Evolutionary conservation across 2,888 invertebrate species (phyloP).

Genomic region (Chymomyza procnemis): DNA sequence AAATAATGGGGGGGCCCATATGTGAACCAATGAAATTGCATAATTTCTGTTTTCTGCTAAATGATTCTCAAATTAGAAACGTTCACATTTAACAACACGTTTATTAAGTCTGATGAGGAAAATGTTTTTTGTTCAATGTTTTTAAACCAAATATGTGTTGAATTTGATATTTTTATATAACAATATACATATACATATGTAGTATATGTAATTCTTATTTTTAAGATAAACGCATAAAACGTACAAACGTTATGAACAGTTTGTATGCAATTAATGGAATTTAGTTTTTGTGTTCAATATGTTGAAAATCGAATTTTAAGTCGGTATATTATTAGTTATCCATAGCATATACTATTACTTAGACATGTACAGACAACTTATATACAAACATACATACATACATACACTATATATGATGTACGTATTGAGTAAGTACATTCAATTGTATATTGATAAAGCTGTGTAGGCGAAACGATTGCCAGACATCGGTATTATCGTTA

Average conservation of each 20-base stretch:
- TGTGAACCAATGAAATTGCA: too few relatives aligned
- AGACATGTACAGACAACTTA: not conserved
- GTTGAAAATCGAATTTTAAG: conserved; percentile 25
- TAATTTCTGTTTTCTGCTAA: too few relatives aligned
- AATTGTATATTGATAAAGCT: conserved; percentile 61
- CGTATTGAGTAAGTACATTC: conserved; percentile 12
- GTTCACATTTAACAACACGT: not conserved
- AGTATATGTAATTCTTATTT: conserved; percentile 10
- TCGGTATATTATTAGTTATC: not conserved
- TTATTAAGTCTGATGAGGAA: conserved; percentile 2
- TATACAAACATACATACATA: conserved; percentile 18
- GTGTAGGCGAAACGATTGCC: conserved; percentile 51
- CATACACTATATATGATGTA: not conserved
- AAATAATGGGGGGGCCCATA: too few relatives aligned
- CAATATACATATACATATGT: too few relatives aligned
- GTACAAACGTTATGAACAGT: not conserved
- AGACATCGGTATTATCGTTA: conserved; percentile 12
- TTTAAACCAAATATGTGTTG: conserved; percentile 25
- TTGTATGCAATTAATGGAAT: conserved; percentile 19
- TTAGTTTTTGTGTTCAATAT: conserved; percentile 42
- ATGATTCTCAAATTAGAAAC: not conserved
- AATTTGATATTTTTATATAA: conserved; percentile 7
- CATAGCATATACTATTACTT: not conserved
- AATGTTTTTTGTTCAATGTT: conserved; percentile 2
- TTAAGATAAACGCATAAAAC: not conserved